These are phyloP conservation scores for Macrobrachium nipponense DNA, from an alignment of 1,140 invertebrate genomes.

Conservation along the genomic window DNA sequence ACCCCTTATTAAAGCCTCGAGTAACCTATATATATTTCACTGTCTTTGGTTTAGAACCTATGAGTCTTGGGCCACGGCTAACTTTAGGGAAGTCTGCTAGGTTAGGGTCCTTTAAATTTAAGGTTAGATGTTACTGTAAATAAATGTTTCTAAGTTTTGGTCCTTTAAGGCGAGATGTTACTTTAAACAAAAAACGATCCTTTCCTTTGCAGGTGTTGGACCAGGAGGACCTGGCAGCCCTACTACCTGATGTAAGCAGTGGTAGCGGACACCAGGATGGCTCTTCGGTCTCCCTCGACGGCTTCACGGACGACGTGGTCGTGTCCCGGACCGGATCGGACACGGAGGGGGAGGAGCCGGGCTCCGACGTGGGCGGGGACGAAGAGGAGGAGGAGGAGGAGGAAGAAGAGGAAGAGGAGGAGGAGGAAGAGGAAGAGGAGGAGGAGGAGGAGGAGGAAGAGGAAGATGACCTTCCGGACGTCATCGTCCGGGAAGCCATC, in stretches of 20 bases:
- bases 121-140: no score
- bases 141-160: neutral
- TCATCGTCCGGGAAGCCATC: constrained; percentile 51
- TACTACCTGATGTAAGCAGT: constrained; percentile 73
- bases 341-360: constrained; percentile 45
- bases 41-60: no score
- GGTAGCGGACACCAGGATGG: constrained; percentile 65
- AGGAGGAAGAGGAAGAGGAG: no score
- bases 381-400: constrained; percentile 8
- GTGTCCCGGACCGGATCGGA: constrained; percentile 65
- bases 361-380: constrained; percentile 8
- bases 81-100: no score
- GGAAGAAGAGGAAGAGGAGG: neutral
- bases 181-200: constrained; percentile 49
- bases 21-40: no score
- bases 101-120: no score
- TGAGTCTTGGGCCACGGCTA: no score
- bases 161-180: neutral
- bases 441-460: no score
- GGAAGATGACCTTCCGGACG: constrained; percentile 49
- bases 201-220: constrained; percentile 73
- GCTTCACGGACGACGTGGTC: constrained; percentile 71
- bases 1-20: no score
- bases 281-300: constrained; percentile 71
- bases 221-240: constrained; percentile 77